Evolutionary conservation across 30 jellyfish, hydroid and myxozoan genomes (phyloP).

Genomic region (Hydra vulgaris): DNA sequence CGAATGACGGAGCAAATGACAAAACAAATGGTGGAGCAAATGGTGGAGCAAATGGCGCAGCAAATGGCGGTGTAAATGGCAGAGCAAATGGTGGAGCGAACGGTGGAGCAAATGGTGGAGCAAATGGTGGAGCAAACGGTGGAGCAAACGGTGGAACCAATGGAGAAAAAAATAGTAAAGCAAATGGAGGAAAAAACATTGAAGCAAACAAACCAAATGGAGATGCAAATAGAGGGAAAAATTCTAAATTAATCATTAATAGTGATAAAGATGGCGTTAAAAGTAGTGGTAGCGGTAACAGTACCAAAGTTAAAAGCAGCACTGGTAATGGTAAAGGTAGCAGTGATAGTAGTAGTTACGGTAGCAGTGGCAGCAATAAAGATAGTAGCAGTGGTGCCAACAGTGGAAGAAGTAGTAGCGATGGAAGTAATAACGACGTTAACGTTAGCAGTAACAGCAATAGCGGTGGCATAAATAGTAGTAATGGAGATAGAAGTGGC

Average conservation of each 20-base stretch:
- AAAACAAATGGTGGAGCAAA: conserved; percentile 19
- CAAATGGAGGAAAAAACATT: too few relatives aligned
- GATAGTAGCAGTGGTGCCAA: neutral
- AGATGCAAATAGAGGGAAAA: too few relatives aligned
- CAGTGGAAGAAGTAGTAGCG: neutral
- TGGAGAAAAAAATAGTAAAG: too few relatives aligned
- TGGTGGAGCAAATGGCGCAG: conserved; percentile 15
- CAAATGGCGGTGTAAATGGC: conserved; percentile 16
- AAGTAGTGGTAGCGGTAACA: conserved; percentile 10
- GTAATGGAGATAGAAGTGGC: conserved; percentile 5
- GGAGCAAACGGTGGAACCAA: too few relatives aligned
- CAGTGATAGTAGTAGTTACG: neutral
- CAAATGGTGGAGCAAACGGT: too few relatives aligned
- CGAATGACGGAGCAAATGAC: too few relatives aligned
- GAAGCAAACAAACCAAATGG: too few relatives aligned
- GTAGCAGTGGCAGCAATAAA: neutral
- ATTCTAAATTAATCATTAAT: too few relatives aligned
- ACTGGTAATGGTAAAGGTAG: neutral
- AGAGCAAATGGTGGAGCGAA: too few relatives aligned
- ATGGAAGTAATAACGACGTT: neutral
- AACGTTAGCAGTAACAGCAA: neutral
- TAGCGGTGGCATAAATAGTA: neutral
- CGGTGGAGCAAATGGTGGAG: too few relatives aligned
- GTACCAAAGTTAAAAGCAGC: neutral
- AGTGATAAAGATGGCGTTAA: too few relatives aligned